phyloP scores from a whole-genome alignment of 2,797 vertebrate genomes.

The Enteromius mattozi region DNA sequence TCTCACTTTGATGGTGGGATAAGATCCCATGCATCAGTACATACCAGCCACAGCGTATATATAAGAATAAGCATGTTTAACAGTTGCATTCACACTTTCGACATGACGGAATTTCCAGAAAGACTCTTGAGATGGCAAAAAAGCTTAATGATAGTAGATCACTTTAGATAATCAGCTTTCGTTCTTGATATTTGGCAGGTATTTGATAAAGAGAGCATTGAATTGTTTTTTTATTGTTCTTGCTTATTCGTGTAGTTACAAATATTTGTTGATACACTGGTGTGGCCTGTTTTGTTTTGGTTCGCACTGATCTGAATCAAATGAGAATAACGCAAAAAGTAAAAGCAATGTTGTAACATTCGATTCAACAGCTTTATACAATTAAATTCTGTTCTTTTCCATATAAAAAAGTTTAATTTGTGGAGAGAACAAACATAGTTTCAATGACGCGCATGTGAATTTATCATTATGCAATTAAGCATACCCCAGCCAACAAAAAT shows the following conservation, averaged over 20 bases:
- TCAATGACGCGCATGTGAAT: neutral
- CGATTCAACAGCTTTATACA: neutral
- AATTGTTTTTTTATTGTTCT: neutral
- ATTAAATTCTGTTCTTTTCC: neutral
- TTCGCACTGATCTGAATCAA: neutral
- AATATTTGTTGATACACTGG: neutral
- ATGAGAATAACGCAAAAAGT: neutral
- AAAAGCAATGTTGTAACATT: neutral
- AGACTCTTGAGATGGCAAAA: neutral
- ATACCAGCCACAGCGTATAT: neutral
- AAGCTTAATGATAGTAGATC: conserved; percentile 10
- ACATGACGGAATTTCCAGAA: conserved; percentile 14
- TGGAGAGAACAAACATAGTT: neutral
- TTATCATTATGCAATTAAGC: neutral
- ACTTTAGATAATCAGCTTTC: conserved; percentile 27
- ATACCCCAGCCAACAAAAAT: neutral
- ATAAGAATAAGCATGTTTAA: neutral
- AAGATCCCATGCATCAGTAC: neutral
- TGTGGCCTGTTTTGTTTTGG: neutral
- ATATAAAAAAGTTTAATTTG: neutral
- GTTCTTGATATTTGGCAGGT: neutral
- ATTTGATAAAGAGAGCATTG: neutral
- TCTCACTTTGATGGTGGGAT: conserved; percentile 38
- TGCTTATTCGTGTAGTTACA: neutral
- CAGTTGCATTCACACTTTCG: neutral